Evolutionary conservation across 2,797 vertebrate species (phyloP).

Genomic region (Eremophila alpestris): DNA sequence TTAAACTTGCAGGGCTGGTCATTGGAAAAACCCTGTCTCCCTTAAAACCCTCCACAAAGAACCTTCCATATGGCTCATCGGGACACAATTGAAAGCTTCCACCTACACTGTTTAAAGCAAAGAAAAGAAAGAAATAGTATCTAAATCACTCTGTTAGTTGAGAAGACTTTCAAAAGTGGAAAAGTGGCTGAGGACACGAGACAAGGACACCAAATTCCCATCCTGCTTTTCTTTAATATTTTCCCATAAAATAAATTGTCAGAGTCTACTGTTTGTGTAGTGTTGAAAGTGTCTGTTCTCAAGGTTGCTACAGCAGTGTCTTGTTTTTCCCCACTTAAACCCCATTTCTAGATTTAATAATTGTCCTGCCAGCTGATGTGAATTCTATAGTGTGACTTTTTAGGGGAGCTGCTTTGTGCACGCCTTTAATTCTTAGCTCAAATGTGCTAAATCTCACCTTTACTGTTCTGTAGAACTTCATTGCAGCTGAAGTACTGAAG

Average conservation of each 20-base stretch:
- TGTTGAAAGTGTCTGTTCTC: background rate
- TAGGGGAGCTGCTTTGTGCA: background rate
- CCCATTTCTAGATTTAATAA: background rate
- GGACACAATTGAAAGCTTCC: background rate
- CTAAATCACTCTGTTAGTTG: background rate
- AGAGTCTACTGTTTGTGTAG: background rate
- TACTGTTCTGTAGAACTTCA: slow-evolving; percentile 76
- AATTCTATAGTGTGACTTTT: background rate
- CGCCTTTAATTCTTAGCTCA: background rate
- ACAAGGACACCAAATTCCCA: background rate
- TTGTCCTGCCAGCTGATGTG: background rate
- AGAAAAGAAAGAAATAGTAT: background rate
- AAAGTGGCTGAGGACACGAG: background rate
- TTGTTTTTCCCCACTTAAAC: accelerated
- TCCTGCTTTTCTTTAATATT: background rate
- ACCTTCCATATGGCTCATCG: background rate
- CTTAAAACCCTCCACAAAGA: background rate
- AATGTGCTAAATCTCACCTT: background rate
- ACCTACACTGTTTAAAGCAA: background rate
- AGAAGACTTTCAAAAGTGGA: background rate
- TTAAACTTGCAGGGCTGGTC: background rate
- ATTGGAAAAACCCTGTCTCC: background rate
- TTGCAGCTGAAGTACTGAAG: slow-evolving; percentile 89
- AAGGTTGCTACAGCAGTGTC: background rate
- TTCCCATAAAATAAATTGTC: background rate